These are phyloP conservation scores for Anguilla japonica DNA, from an alignment of 2,113 vertebrate genomes.

Conservation along the genomic window DNA sequence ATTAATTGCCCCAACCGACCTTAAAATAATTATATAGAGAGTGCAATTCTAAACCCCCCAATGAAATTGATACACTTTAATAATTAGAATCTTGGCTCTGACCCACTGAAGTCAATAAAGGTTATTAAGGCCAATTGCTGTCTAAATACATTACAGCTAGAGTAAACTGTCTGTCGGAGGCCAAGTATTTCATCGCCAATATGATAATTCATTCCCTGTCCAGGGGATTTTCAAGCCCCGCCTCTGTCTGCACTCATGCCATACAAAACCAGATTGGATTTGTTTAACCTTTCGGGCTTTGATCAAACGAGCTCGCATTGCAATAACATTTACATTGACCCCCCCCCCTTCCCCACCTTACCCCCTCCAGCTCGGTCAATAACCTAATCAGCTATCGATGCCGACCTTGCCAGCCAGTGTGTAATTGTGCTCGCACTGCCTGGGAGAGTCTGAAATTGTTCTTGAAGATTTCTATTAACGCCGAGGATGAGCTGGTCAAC, in stretches of 20 bases:
- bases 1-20: conserved; percentile 81
- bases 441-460: conserved; percentile 48
- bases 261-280: conserved; percentile 84
- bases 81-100: conserved; percentile 88
- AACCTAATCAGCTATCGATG: conserved; percentile 77
- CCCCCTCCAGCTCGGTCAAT: conserved; percentile 65
- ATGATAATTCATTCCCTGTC: conserved; percentile 79
- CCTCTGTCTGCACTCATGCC: conserved; percentile 75
- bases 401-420: conserved; percentile 55
- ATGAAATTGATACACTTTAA: conserved; percentile 92
- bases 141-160: conserved; percentile 75
- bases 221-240: conserved; percentile 67
- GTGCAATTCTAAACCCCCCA: conserved; percentile 80
- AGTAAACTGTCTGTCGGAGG: conserved; percentile 79
- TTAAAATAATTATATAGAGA: conserved; percentile 83
- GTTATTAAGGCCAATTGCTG: conserved; percentile 89
- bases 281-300: conserved; percentile 83
- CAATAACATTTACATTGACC: conserved; percentile 84
- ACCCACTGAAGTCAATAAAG: conserved; percentile 86
- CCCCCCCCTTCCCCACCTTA: conserved; percentile 31
- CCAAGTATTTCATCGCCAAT: conserved; percentile 77
- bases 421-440: conserved; percentile 55
- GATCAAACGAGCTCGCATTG: conserved; percentile 81
- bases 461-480: conserved; percentile 58
- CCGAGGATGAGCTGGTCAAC: conserved; percentile 56